phyloP scores from a whole-genome alignment of 2,888 invertebrate species.

The Pandemis cinnamomeana region DNA sequence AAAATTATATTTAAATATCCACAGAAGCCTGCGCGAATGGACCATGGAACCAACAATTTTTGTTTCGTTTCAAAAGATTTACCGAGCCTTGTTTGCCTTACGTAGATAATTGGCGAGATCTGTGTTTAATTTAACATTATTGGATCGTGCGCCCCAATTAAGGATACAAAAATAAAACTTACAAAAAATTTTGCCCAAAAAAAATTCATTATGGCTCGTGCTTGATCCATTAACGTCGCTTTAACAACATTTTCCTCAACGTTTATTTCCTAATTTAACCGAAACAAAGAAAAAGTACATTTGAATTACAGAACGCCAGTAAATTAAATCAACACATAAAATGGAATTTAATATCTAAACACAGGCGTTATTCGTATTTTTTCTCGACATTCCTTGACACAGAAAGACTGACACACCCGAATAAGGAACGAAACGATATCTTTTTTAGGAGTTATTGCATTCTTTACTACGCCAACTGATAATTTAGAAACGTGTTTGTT shows the following conservation, averaged over 20 bases:
- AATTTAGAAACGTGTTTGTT: not conserved
- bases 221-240: slow-evolving; percentile 18
- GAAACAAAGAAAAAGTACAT: slow-evolving; percentile 23
- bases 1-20: not conserved
- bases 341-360: slow-evolving; percentile 18
- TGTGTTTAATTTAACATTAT: slow-evolving; percentile 9
- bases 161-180: not conserved
- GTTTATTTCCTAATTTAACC: slow-evolving; percentile 20
- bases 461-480: not conserved
- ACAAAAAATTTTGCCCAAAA: slow-evolving; percentile 7
- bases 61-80: not conserved
- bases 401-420: slow-evolving; percentile 2
- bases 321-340: slow-evolving; percentile 28
- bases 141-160: slow-evolving; percentile 2
- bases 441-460: slow-evolving; percentile 5
- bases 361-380: slow-evolving; percentile 3
- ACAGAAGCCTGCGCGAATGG: not conserved
- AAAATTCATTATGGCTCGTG: slow-evolving; percentile 11
- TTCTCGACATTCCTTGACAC: not conserved
- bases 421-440: slow-evolving; percentile 1
- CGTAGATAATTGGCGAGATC: slow-evolving; percentile 1
- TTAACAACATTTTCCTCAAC: slow-evolving; percentile 17
- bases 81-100: not conserved
- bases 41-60: not conserved
- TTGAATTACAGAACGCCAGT: slow-evolving; percentile 21